A percentile compares a stretch with the other conserved stretches of the same genome.
These are phyloP conservation scores for Pocota personata DNA, from an alignment of 2,888 invertebrate genomes.

Conservation along the genomic window DNA sequence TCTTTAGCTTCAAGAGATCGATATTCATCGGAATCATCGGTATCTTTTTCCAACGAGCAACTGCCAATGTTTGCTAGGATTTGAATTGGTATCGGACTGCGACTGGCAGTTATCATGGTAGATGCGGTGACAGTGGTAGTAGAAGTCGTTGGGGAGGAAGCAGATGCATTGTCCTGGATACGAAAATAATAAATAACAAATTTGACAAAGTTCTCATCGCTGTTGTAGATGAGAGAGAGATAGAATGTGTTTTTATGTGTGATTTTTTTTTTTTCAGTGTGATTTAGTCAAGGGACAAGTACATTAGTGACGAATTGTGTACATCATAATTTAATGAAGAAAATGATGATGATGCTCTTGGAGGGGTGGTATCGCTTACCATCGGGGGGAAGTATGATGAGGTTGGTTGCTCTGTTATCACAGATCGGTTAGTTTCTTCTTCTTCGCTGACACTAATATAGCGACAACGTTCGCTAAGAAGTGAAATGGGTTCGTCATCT, in stretches of 20 bases:
- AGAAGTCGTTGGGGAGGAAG: constrained; percentile 53
- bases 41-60: constrained; percentile 75
- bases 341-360: constrained; percentile 48
- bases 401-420: constrained; percentile 83
- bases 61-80: constrained; percentile 69
- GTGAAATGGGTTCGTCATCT: constrained; percentile 79
- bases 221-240: constrained; percentile 2
- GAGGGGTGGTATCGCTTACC: constrained; percentile 52
- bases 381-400: constrained; percentile 76
- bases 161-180: constrained; percentile 66
- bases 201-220: constrained; percentile 43
- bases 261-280: constrained; percentile 21
- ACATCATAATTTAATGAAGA: constrained; percentile 38
- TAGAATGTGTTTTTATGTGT: constrained; percentile 21
- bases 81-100: constrained; percentile 60
- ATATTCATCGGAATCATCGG: constrained; percentile 82
- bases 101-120: constrained; percentile 37
- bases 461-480: constrained; percentile 79
- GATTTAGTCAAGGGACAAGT: constrained; percentile 54
- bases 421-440: constrained; percentile 80
- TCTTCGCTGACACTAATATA: constrained; percentile 81
- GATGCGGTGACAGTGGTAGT: constrained; percentile 41
- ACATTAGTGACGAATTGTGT: constrained; percentile 46
- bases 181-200: constrained; percentile 65
- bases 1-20: constrained; percentile 82